Percentiles rank a stretch among this genome's conserved stretches.
These are phyloP conservation scores for Amphiura filiformis DNA, from an alignment of 35 echinoderm and acorn worm species.

Conservation along the genomic window DNA sequence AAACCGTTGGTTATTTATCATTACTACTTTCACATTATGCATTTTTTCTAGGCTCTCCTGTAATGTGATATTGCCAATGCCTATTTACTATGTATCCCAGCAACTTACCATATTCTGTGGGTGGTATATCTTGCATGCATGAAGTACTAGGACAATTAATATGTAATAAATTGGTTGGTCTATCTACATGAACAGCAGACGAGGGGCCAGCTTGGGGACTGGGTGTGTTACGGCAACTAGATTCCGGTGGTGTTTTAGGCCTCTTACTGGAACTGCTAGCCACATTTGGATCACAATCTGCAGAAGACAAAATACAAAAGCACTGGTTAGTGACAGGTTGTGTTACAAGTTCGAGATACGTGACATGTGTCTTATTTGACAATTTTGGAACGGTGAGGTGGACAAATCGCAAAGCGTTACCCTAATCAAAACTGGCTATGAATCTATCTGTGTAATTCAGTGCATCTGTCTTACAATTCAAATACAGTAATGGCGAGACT, in stretches of 20 bases:
- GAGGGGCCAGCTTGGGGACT: conserved; percentile 80
- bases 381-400: no score
- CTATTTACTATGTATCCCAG: no score
- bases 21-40: no score
- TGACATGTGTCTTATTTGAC: not conserved
- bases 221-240: conserved; percentile 59
- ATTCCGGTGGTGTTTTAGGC: conserved; percentile 24
- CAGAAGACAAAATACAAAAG: no score
- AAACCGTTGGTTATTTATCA: no score
- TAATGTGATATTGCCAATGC: no score
- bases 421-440: no score
- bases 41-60: no score
- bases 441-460: no score
- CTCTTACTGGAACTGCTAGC: conserved; percentile 4
- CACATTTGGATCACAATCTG: conserved; percentile 13
- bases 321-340: not conserved
- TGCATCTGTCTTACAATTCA: no score
- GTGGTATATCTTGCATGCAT: conserved; percentile 80
- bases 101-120: conserved; percentile 79
- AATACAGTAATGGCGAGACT: no score
- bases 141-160: not conserved
- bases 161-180: conserved; percentile 14
- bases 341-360: not conserved
- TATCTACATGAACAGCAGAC: not conserved
- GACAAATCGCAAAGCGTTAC: no score